These are phyloP conservation scores for Diabrotica undecimpunctata DNA, from an alignment of 1,140 invertebrate genomes.

Conservation along the genomic window DNA sequence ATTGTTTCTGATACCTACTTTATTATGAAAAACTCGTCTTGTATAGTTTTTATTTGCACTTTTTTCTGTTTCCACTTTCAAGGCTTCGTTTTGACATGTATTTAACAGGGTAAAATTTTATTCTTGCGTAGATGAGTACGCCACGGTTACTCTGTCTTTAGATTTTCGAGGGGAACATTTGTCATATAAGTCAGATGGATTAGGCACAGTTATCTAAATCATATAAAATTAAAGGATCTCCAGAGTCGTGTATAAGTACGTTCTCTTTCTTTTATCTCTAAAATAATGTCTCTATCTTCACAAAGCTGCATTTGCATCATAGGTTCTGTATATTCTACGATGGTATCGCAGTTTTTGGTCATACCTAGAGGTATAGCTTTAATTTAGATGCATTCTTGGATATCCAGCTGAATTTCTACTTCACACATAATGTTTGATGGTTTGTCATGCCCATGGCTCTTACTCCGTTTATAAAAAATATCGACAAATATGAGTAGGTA, in stretches of 20 bases:
- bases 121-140: conserved; percentile 39
- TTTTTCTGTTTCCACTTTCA: conserved; percentile 97
- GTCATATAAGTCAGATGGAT: conserved; percentile 68
- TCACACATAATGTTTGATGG: conserved; percentile 60
- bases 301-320: conserved; percentile 70
- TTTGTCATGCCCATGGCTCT: conserved; percentile 43
- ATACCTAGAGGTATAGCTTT: conserved; percentile 75
- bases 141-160: conserved; percentile 37
- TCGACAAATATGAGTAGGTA: conserved; percentile 48
- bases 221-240: conserved; percentile 62
- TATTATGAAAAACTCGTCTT: conserved; percentile 96
- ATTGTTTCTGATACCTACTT: conserved; percentile 95
- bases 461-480: conserved; percentile 50
- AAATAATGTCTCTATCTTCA: conserved; percentile 59
- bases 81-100: conserved; percentile 55
- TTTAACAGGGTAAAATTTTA: conserved; percentile 42
- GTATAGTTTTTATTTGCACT: conserved; percentile 96
- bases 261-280: conserved; percentile 81
- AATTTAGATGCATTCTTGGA: conserved; percentile 70
- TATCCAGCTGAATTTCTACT: conserved; percentile 67
- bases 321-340: conserved; percentile 64
- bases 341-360: conserved; percentile 72
- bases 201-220: conserved; percentile 60
- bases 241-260: conserved; percentile 61
- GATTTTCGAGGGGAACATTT: conserved; percentile 69